These are phyloP conservation scores for Lepisosteus oculatus DNA, from an alignment of 2,113 vertebrate species.

Conservation along the genomic window DNA sequence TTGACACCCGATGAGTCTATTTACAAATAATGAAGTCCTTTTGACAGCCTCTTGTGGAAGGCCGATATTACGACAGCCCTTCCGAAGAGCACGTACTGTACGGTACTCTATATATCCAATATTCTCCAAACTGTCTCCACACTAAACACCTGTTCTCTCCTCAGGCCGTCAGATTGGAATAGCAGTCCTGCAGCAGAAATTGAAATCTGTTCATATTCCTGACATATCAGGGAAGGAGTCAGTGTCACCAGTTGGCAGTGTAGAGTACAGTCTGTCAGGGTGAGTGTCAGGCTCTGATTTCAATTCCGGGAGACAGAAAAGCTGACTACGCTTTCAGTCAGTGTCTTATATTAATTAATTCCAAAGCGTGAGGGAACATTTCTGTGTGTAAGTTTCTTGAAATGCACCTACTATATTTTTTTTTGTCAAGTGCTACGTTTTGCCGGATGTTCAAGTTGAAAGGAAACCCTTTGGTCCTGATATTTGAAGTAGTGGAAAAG, in stretches of 20 bases:
- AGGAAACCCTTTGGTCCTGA: no score
- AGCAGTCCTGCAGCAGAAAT: constrained; percentile 45
- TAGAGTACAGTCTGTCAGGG: constrained; percentile 61
- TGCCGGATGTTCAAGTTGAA: no score
- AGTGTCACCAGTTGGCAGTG: constrained; percentile 56
- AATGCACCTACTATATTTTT: no score
- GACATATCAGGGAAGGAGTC: constrained; percentile 53
- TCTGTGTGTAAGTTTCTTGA: no score
- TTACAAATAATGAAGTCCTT: not conserved
- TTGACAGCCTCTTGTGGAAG: not conserved
- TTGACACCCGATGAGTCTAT: not conserved
- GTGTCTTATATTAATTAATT: no score
- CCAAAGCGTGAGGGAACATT: no score
- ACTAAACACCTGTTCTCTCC: not conserved
- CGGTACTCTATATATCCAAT: not conserved
- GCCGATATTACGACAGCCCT: not conserved
- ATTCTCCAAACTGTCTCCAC: no score
- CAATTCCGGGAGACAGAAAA: not conserved
- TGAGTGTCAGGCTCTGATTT: constrained; percentile 30
- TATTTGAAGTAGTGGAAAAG: no score
- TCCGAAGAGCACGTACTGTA: not conserved
- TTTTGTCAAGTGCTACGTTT: no score
- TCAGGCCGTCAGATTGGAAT: constrained; percentile 59
- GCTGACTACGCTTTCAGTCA: no score
- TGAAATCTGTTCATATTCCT: constrained; percentile 51